Evolutionary conservation across 2,888 invertebrate genomes (phyloP), one percentile per base, ranked within the genome.

Genomic region (Cabera pusaria): DNA sequence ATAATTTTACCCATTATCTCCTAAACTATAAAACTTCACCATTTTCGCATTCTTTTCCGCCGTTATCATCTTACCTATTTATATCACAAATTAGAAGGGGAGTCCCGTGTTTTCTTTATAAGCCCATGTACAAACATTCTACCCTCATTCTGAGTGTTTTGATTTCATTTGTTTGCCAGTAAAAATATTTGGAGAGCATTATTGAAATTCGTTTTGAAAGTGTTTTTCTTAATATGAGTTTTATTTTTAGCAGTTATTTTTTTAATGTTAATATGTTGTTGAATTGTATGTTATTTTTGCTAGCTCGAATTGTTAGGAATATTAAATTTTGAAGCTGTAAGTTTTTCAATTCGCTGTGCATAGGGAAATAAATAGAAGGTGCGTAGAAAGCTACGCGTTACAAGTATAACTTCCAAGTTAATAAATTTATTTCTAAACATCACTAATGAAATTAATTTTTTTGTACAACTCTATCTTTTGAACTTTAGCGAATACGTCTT

Each of bases 61-160:
- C 24, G 26, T 26, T 35, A 22, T 17, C 25, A 35, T 31, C 34
- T 34, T 23, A 9, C 17, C 6, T 41, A 16, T 29, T 28, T 36
- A 23, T 16, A 16, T 28, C 16, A 9, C n/a, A 28, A 42, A 36
- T 42, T 27, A 23, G 32, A 31, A 28, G 27, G 27, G 33, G 18
- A 10, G 14, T 9, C 19, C 12, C 6, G 3, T 29, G 21, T 16
- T 31, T 31, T n/a, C 14, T 27, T 27, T 9, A 14, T 6, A 22
- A 31, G 17, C 18, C 24, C 29, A 7, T n/a, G 20, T 20, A 5
- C 22, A 10, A 33, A 33, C 9, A 16, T 8, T 2, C 24, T 1
- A n/a, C 26, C 18, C 7, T 1, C 4, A 6, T 14, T 3, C 1
- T 1, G 7, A 3, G 10, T 40, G 16, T 40, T 40, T 33, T 40